phyloP scores from a whole-genome alignment of 2,888 invertebrate species.

The Lymantria monacha region DNA sequence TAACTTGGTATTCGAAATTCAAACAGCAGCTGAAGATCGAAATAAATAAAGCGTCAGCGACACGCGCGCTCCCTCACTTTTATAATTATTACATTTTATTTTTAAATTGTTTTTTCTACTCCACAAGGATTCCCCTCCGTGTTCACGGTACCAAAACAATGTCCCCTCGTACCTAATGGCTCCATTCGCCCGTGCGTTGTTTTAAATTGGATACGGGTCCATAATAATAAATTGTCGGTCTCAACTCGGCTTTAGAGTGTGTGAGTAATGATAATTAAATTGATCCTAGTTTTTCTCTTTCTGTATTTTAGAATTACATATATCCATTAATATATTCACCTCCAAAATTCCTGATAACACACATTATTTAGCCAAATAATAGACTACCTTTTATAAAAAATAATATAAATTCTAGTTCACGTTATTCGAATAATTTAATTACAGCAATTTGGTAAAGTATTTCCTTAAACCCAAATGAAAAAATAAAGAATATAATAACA shows the following conservation, averaged over 20 bases:
- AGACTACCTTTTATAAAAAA: slow-evolving; percentile 22
- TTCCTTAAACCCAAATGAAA: not conserved
- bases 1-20: slow-evolving; percentile 57
- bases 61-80: slow-evolving; percentile 79
- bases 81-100: slow-evolving; percentile 81
- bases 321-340: slow-evolving; percentile 17
- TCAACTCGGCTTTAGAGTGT: slow-evolving; percentile 69
- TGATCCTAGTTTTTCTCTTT: slow-evolving; percentile 65
- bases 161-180: slow-evolving; percentile 68
- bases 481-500: not conserved
- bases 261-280: slow-evolving; percentile 80
- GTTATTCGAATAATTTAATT: slow-evolving; percentile 11
- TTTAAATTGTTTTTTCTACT: slow-evolving; percentile 81
- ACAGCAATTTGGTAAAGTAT: slow-evolving; percentile 8
- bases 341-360: slow-evolving; percentile 18
- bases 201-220: slow-evolving; percentile 82
- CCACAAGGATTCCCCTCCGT: slow-evolving; percentile 74
- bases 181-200: slow-evolving; percentile 75
- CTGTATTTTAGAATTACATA: slow-evolving; percentile 33
- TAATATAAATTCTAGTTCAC: slow-evolving; percentile 9
- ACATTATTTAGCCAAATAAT: slow-evolving; percentile 12
- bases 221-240: slow-evolving; percentile 81
- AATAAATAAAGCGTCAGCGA: slow-evolving; percentile 74
- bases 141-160: slow-evolving; percentile 71
- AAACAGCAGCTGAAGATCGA: slow-evolving; percentile 74